A percentile compares a stretch with the other conserved stretches of the same genome.
These are phyloP conservation scores for Garrulus glandarius DNA, from an alignment of 2,797 vertebrate genomes.

Conservation along the genomic window DNA sequence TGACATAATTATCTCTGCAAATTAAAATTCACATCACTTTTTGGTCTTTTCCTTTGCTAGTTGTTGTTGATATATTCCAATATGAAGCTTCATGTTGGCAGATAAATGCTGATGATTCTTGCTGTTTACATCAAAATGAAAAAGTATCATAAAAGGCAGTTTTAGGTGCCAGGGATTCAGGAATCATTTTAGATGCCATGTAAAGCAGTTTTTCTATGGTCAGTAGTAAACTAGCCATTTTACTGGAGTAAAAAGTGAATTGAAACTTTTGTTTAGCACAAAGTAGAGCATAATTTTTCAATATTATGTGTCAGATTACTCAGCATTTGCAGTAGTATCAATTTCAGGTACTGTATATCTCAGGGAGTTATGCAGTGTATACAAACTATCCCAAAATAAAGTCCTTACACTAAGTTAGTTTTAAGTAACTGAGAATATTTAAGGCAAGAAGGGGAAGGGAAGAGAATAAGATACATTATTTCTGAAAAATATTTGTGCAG, in stretches of 20 bases:
- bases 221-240: background rate
- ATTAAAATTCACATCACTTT: background rate
- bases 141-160: background rate
- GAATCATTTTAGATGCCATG: background rate
- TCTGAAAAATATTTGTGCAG: background rate
- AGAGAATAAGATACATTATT: background rate
- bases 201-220: background rate
- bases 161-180: background rate
- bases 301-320: background rate
- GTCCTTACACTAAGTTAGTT: background rate
- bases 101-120: background rate
- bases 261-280: background rate
- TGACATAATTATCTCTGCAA: slow-evolving; percentile 25
- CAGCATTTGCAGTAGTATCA: background rate
- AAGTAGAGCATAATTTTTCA: background rate
- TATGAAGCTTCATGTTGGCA: slow-evolving; percentile 4
- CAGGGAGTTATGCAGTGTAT: background rate
- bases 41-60: background rate
- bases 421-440: background rate
- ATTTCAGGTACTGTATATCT: background rate
- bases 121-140: background rate
- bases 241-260: background rate
- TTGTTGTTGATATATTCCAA: slow-evolving; percentile 29
- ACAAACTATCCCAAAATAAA: background rate
- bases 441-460: background rate